phyloP scores from a whole-genome alignment of 1,140 invertebrate species.

The Rhopalosiphum maidis region DNA sequence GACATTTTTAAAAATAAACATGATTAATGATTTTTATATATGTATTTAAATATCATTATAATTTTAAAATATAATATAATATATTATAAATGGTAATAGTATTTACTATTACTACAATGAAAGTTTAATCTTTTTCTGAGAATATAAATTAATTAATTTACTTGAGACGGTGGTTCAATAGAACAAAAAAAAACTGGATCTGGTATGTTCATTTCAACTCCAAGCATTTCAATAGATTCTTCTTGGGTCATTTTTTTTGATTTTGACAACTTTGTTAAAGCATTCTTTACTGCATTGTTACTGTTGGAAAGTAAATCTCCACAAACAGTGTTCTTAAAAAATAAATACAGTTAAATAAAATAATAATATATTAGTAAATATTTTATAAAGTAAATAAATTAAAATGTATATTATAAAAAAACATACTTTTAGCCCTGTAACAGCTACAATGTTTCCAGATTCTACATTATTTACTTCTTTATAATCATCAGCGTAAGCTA shows the following conservation, averaged over 20 bases:
- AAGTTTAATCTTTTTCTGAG: neutral
- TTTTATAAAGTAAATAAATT: neutral
- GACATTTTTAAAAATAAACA: neutral
- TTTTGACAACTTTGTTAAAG: slow-evolving; percentile 67
- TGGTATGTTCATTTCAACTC: slow-evolving; percentile 74
- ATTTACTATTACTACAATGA: no score
- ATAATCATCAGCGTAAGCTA: slow-evolving; percentile 87
- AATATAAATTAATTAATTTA: slow-evolving; percentile 57
- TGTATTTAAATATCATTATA: no score
- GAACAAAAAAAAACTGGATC: slow-evolving; percentile 98
- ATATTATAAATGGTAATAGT: no score
- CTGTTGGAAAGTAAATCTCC: slow-evolving; percentile 85
- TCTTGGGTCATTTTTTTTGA: slow-evolving; percentile 60
- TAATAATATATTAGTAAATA: no score
- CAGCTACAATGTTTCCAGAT: slow-evolving; percentile 89
- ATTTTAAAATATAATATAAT: no score
- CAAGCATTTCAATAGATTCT: slow-evolving; percentile 64
- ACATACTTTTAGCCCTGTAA: slow-evolving; percentile 81
- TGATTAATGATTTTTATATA: no score
- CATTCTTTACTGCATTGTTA: slow-evolving; percentile 66
- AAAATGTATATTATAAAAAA: neutral
- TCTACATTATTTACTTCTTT: slow-evolving; percentile 72
- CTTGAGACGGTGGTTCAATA: slow-evolving; percentile 87
- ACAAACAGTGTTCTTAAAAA: slow-evolving; percentile 71
- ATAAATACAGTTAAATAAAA: neutral